Evolutionary conservation across 2,113 vertebrate species (phyloP).

Genomic region (Nesoenas mayeri): DNA sequence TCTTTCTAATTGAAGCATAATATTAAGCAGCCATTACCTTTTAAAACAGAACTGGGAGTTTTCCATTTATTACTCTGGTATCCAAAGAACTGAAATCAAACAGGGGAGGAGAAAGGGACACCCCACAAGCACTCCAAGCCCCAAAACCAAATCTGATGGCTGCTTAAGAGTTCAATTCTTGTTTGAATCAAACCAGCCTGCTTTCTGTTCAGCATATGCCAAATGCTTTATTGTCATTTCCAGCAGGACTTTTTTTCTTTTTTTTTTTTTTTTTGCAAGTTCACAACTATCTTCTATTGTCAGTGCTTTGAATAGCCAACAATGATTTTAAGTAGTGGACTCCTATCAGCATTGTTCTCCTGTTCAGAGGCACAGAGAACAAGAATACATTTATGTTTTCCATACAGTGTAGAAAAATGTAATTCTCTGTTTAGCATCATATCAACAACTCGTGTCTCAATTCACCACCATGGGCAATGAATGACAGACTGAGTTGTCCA

Average conservation of each 20-base stretch:
- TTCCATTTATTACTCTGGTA: background rate
- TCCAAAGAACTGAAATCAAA: background rate
- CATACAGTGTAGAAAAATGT: constrained; percentile 52
- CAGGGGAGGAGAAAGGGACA: background rate
- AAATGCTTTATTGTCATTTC: constrained; percentile 32
- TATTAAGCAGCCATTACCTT: background rate
- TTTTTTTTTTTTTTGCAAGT: background rate
- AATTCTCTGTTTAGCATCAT: constrained; percentile 66
- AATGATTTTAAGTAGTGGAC: background rate
- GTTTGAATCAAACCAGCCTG: background rate
- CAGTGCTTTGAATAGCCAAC: constrained; percentile 44
- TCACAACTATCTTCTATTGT: constrained; percentile 55
- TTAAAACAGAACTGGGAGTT: background rate
- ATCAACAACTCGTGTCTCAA: constrained; percentile 56
- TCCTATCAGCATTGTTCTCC: constrained; percentile 69
- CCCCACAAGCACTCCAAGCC: background rate
- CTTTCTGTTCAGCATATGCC: background rate
- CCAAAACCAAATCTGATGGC: background rate
- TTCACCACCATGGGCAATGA: constrained; percentile 30
- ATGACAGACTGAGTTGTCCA: constrained; percentile 58
- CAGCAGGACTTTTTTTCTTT: background rate
- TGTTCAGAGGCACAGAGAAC: constrained; percentile 52
- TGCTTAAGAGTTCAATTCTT: background rate
- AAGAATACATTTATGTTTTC: constrained; percentile 56
- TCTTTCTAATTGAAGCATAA: background rate